phyloP scores from a whole-genome alignment of 2,113 vertebrate genomes.

The Oreocharis arfaki region DNA sequence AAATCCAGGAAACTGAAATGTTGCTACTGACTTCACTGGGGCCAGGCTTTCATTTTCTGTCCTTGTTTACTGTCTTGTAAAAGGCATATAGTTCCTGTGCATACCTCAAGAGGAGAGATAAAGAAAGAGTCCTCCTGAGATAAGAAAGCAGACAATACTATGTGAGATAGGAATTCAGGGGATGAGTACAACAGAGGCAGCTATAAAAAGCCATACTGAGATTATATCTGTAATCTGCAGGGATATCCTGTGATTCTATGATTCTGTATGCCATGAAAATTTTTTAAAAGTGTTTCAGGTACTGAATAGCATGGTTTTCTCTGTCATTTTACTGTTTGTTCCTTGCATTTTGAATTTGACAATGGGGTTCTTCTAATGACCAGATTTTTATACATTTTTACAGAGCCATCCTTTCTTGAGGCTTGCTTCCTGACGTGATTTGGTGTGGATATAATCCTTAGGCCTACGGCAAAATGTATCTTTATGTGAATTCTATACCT shows the following conservation, averaged over 20 bases:
- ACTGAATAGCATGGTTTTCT: not conserved
- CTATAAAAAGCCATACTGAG: not conserved
- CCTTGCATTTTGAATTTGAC: not conserved
- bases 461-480: not conserved
- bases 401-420: not conserved
- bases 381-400: not conserved
- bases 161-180: constrained; percentile 37
- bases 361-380: not conserved
- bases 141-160: constrained; percentile 35
- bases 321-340: not conserved
- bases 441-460: not conserved
- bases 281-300: not conserved
- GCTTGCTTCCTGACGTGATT: not conserved
- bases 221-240: constrained; percentile 1
- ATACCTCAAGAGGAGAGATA: constrained; percentile 28
- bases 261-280: not conserved
- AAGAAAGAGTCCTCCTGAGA: not conserved
- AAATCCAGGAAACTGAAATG: not conserved
- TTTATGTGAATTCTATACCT: not conserved
- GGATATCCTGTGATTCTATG: not conserved
- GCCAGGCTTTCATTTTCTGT: constrained; percentile 9
- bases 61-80: not conserved
- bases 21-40: not conserved
- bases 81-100: not conserved
- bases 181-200: not conserved